Conservation (phyloP, 2,797 vertebrate genomes). For the Lepidocolaptes lacrymiger region DNA sequence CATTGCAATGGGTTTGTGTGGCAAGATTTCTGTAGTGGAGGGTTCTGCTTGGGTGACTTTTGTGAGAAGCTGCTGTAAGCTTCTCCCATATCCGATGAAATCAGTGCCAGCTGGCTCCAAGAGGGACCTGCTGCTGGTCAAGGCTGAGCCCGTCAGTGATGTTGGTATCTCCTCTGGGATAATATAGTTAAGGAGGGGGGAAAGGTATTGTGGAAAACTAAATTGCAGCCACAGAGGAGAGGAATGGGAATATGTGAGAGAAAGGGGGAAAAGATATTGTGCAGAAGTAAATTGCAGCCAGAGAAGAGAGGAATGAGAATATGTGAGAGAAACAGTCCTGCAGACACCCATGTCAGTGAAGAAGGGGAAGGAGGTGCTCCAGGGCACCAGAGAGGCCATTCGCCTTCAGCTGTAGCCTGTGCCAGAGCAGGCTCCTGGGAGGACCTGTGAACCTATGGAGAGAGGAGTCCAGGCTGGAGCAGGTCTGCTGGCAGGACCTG, state of each 20-base stretch:
- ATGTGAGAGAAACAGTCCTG: neutral
- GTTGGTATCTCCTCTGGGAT: neutral
- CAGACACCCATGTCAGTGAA: neutral
- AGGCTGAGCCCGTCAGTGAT: neutral
- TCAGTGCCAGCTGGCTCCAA: neutral
- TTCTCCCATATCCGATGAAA: neutral
- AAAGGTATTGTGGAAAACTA: neutral
- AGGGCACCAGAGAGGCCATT: neutral
- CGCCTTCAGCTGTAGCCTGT: neutral
- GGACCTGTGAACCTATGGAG: neutral
- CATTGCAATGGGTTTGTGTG: neutral
- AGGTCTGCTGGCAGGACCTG: neutral
- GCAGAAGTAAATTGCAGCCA: neutral
- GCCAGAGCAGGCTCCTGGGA: neutral
- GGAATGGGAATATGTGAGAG: no score
- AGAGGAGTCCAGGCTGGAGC: neutral
- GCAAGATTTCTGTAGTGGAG: neutral
- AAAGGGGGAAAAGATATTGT: neutral
- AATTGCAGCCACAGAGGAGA: neutral
- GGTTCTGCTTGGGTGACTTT: neutral
- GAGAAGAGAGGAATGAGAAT: neutral
- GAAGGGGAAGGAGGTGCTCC: neutral
- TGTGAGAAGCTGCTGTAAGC: neutral
- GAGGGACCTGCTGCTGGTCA: neutral
- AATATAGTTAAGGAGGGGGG: neutral